Percentiles rank a stretch among this genome's conserved stretches.
These are phyloP conservation scores for Copsychus sechellarum DNA, from an alignment of 2,113 vertebrate genomes.

Conservation along the genomic window DNA sequence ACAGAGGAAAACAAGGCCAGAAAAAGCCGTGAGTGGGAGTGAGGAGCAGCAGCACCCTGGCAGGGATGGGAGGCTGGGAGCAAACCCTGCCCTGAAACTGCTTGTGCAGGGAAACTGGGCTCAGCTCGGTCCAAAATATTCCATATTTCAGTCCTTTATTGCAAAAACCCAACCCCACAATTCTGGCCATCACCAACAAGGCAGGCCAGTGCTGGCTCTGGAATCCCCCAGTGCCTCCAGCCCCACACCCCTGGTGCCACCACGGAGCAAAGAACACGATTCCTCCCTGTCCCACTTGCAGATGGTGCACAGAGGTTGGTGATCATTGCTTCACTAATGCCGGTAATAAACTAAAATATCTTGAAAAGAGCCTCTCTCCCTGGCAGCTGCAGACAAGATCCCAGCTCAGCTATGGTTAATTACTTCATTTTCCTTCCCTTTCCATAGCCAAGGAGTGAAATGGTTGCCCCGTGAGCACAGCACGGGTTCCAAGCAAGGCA, in stretches of 20 bases:
- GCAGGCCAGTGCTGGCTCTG: accelerated
- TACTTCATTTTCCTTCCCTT: not conserved
- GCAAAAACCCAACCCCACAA: accelerated
- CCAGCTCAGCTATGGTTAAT: not conserved
- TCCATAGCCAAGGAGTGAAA: not conserved
- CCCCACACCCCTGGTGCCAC: not conserved
- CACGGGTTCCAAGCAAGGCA: not conserved
- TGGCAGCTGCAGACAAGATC: not conserved
- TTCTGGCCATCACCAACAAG: accelerated
- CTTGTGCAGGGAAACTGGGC: accelerated
- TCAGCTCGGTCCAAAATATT: accelerated
- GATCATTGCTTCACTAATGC: not conserved
- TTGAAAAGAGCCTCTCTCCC: not conserved
- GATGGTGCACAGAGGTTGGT: not conserved
- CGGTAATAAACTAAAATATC: not conserved
- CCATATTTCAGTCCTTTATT: not conserved
- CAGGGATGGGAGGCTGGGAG: not conserved
- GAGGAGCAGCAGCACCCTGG: not conserved
- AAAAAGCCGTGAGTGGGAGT: conserved; percentile 12
- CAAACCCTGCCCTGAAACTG: not conserved
- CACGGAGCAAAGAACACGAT: accelerated
- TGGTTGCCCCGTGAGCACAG: not conserved
- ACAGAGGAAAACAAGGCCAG: conserved; percentile 10
- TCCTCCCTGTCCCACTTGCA: accelerated
- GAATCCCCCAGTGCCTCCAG: not conserved